Conservation (phyloP, 2,888 invertebrate genomes). For the Caenorhabditis sp. region DNA sequence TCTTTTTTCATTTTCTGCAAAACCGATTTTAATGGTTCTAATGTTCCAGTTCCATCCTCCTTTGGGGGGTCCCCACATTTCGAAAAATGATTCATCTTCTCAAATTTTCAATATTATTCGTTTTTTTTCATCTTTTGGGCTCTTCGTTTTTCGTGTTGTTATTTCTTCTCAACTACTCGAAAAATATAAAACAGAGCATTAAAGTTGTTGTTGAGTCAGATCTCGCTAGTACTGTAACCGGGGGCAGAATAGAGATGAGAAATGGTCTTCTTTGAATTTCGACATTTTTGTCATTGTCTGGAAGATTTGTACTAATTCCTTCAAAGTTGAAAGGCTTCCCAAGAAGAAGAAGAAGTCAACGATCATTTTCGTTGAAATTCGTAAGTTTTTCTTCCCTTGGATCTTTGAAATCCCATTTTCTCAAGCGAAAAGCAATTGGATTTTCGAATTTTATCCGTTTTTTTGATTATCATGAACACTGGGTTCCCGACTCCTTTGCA, state of each 20-base stretch:
- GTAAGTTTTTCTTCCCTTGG: neutral
- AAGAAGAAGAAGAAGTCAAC: slow-evolving; percentile 2
- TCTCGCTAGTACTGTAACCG: no score
- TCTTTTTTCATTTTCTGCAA: neutral
- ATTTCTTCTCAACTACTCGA: no score
- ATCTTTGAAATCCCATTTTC: neutral
- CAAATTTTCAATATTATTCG: neutral
- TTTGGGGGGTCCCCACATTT: neutral
- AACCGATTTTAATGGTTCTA: neutral
- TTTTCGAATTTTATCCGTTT: no score
- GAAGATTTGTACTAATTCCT: slow-evolving; percentile 18
- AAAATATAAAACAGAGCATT: no score
- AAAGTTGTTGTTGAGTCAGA: no score
- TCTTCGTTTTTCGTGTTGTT: no score
- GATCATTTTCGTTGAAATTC: slow-evolving; percentile 14
- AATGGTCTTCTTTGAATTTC: neutral
- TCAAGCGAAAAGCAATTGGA: no score
- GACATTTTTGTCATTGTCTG: slow-evolving; percentile 16
- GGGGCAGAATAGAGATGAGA: neutral
- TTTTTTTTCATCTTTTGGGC: neutral
- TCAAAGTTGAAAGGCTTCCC: neutral
- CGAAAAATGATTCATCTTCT: neutral
- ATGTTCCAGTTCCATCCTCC: neutral
- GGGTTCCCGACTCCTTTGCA: no score
- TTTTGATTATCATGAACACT: no score